Evolutionary conservation across 2,113 vertebrate species (phyloP), one percentile per base, ranked within the genome.

Genomic region (Loxodonta africana): DNA sequence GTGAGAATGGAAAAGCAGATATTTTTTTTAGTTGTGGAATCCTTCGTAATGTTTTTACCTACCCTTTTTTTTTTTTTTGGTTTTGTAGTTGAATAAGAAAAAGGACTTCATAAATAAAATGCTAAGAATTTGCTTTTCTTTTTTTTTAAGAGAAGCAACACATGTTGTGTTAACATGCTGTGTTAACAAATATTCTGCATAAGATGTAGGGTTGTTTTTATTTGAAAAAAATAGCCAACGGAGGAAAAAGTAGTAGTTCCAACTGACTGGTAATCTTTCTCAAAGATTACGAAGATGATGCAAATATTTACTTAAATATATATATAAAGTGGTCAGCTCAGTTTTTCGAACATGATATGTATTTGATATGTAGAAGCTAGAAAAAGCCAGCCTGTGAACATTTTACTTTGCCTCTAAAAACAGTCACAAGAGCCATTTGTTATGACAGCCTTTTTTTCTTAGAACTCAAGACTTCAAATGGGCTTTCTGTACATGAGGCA

Each of bases 41-140:
- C 83, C 62, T 95, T 93, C 67, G 51, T 91, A 37, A 14, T 94
- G 21, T 73, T 96, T 92, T 91, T 91, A 74, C 33, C 65, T 90
- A 9, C 37, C 44, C 6, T 48, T 48, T 57, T 57, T 57, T 57
- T 14, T 57, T 17, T 12, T 57, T 57, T 17, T 17, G 15, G 53
- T 57, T 57, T 57, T 57, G 48, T 21, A 92, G 51, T 91, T 89
- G 83, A 96, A 67, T 94, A 89, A 83, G 28, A n/a, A 85, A 71
- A 91, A 90, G 1, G 4, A 95, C 88, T 95, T 92, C 93, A 21
- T 77, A 74, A 46, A 63, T 84, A 48, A 96, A 41, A 69, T 81
- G 46, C 41, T 90, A 93, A 90, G 88, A 82, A 41, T 17, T 81
- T 76, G 3, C 25, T 76, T 41, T 81, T 74, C 18, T 92, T 3